Base-by-base conservation (phyloP, 2,113 vertebrate genomes). In the Brachyistius frenatus region DNA sequence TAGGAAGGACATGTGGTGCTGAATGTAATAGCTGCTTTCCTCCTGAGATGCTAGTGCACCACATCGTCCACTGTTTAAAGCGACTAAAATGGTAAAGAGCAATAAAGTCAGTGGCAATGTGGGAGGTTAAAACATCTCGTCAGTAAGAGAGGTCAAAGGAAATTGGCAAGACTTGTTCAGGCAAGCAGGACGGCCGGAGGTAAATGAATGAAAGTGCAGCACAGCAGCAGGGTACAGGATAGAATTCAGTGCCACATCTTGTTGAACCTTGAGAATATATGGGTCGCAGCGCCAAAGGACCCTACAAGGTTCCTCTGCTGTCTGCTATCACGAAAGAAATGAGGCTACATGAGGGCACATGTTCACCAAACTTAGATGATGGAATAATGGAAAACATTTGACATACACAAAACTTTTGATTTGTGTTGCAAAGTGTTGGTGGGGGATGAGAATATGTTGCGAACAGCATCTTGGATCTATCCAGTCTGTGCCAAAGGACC, bases 191-290 rank as follows among this genome's bases (percentile, higher is more conserved):
- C 64, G 52, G 80, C 6, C 32, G 53, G 7, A 37, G 73, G 73
- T 49, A 61, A 66, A 77, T 49, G 62, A 88, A 83, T 49, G 65
- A 57, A 86, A 66, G 54, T 73, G 57, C 5, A 32, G 73, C 53
- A 66, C 7, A 76, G 66, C 33, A 54, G 31, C 8, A 0, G 64
- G 68, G 69, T 73, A 33, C 33, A 73, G 47, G 23, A 46, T n/a
- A 58, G n/a, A 8, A 13, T 58, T 85, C 47, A 68, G 46, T 60
- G 67, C 53, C 68, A 80, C 61, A 58, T 83, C 71, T 57, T 64
- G 73, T 76, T 84, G 66, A 90, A 85, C 79, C 56, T 67, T 85
- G 75, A 80, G 80, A 80, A 85, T 66, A 58, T 55, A 52, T 62
- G 15, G 58, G 71, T 69, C 66, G 53, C 23, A 2, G 58, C 57